Base-by-base conservation (phyloP, 2,888 invertebrate genomes). In the Protonemura montana region DNA sequence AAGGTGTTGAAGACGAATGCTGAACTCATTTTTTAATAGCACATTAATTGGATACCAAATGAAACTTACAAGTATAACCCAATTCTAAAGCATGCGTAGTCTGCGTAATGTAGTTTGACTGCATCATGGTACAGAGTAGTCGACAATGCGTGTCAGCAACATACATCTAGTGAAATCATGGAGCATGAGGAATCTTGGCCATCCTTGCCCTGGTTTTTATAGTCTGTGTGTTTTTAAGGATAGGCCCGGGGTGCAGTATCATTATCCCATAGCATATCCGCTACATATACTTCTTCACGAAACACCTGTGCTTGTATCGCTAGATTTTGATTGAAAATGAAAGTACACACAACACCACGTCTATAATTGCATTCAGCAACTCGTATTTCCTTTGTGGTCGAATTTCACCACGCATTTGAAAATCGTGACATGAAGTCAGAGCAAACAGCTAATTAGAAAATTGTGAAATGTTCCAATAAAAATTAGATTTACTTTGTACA, bases 391-490 rank as follows among this genome's bases (percentile, higher is more conserved):
- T 81, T 81, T 81, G 81, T 81, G 30, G 81, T 30, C 10, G 81
- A 28, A 81, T 81, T 81, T 81, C 28, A 81, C 81, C 81, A 13
- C 59, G 81, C 59, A 10, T 3, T 42, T 26, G n/a, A n/a, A 83
- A 83, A 83, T 83, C 83, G 83, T 83, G 83, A 83, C 59, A 26
- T 25, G 42, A 7, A 83, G 42, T 83, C 83, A 7, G 83, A 83
- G 28, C 26, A 83, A 41, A 83, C 26, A 83, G 83, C 25, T 83
- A 83, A 83, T 83, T 35, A 83, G 83, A 42, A 78, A 59, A 59
- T 59, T 59, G 13, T 21, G 59, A 59, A 59, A 59, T 21, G 59
- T 59, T 59, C 21, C 59, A 16, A 59, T 59, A 59, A 59, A 41
- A 59, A 59, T 59, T 2, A 59, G 59, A 59, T 59, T 59, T 59